A percentile compares a stretch with the other conserved stretches of the same genome.
Evolutionary conservation across 2,888 invertebrate genomes (phyloP).

Genomic region (Cheilosia grossa): DNA sequence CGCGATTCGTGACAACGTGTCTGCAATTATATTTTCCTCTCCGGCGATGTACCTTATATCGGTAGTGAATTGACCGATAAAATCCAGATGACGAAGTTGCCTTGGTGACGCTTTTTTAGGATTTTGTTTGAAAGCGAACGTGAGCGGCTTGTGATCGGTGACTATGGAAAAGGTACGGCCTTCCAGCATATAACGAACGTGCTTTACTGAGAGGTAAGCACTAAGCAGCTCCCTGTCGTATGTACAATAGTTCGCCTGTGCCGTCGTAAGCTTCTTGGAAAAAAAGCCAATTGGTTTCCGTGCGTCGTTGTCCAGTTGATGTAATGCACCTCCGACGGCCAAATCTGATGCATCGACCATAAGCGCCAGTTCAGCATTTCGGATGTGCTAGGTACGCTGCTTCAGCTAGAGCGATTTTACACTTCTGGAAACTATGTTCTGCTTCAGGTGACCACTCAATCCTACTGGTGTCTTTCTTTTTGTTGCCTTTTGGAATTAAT

Average conservation of each 20-base stretch:
- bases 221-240: slow-evolving; percentile 7
- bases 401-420: not conserved
- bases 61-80: slow-evolving; percentile 5
- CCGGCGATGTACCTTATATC: slow-evolving; percentile 8
- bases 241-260: not conserved
- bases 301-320: not conserved
- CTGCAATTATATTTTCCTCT: slow-evolving; percentile 14
- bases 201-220: not conserved
- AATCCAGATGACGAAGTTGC: slow-evolving; percentile 19
- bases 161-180: not conserved
- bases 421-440: no score
- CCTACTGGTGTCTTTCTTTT: not conserved
- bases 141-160: not conserved
- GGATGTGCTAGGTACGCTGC: not conserved
- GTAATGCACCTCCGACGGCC: not conserved
- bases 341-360: not conserved
- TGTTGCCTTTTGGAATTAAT: not conserved
- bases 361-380: not conserved
- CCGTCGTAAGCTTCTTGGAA: no score
- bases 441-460: not conserved
- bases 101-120: slow-evolving; percentile 9
- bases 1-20: slow-evolving; percentile 12
- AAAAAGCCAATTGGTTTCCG: not conserved
- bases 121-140: slow-evolving; percentile 1
- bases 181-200: not conserved